Evolutionary conservation across 2,888 invertebrate species (phyloP).

Genomic region (Macrostomum cliftonense): DNA sequence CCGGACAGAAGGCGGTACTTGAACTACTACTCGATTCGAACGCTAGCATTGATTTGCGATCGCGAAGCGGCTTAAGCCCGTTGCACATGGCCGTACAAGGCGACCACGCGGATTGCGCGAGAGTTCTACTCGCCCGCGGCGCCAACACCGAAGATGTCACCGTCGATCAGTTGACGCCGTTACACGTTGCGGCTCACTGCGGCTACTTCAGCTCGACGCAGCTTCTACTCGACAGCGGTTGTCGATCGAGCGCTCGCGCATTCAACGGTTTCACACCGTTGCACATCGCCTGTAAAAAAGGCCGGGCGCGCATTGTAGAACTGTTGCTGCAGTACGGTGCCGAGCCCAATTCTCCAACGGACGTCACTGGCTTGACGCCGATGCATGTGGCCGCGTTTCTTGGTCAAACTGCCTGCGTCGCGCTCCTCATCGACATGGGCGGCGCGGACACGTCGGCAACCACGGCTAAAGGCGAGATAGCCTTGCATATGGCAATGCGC

Average conservation of each 20-base stretch:
- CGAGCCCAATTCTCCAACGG: conserved; percentile 61
- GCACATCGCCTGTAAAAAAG: conserved; percentile 91
- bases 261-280: conserved; percentile 88
- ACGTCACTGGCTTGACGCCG: conserved; percentile 68
- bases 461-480: conserved; percentile 95
- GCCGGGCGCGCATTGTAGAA: conserved; percentile 89
- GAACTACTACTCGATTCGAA: conserved; percentile 47
- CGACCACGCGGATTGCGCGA: conserved; percentile 80
- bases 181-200: conserved; percentile 96
- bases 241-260: conserved; percentile 80
- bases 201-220: conserved; percentile 90
- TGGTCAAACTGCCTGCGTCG: conserved; percentile 99
- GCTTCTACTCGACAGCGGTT: conserved; percentile 57
- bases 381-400: conserved; percentile 96
- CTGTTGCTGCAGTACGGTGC: conserved; percentile 88
- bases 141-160: conserved; percentile 55
- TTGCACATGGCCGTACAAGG: conserved; percentile 46
- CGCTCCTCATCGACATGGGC: conserved; percentile 88
- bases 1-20: conserved; percentile 43
- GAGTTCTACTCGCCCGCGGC: conserved; percentile 81
- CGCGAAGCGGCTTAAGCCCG: conserved; percentile 65
- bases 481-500: conserved; percentile 54
- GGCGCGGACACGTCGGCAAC: conserved; percentile 92
- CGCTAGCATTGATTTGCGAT: no score
- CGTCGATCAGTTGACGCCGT: conserved; percentile 71